These are phyloP conservation scores for Campaea margaritaria DNA, from an alignment of 2,888 invertebrate species.

Conservation along the genomic window DNA sequence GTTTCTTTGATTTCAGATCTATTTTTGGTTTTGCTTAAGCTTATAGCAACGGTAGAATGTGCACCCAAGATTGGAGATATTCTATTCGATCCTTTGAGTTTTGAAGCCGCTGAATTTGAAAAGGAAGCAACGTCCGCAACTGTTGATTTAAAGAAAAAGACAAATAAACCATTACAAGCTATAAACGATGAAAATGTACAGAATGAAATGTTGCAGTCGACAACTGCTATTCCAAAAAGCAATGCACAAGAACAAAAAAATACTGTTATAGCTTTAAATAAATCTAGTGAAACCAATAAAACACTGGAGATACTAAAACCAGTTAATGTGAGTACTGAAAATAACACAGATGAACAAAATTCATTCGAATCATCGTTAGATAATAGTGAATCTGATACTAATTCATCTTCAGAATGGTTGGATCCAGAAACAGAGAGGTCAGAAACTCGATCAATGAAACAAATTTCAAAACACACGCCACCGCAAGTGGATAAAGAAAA, in stretches of 20 bases:
- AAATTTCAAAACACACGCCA: not conserved
- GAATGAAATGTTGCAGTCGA: not conserved
- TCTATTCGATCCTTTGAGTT: slow-evolving; percentile 51
- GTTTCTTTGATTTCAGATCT: slow-evolving; percentile 46
- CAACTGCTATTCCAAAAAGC: not conserved
- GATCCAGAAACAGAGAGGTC: slow-evolving; percentile 5
- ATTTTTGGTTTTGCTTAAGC: slow-evolving; percentile 42
- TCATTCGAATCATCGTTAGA: not conserved
- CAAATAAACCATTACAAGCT: not conserved
- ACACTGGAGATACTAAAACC: not conserved
- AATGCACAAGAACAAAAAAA: not conserved
- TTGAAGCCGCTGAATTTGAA: slow-evolving; percentile 44
- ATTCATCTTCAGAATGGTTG: slow-evolving; percentile 20
- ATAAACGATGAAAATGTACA: not conserved
- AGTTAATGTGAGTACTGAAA: not conserved
- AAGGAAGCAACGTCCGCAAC: not conserved
- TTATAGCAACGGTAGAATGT: slow-evolving; percentile 43
- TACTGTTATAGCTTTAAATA: not conserved
- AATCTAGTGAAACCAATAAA: not conserved
- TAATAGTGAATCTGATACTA: not conserved
- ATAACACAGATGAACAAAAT: not conserved
- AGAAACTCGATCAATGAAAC: not conserved
- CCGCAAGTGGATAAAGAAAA: not conserved
- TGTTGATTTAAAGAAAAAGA: not conserved
- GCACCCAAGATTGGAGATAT: slow-evolving; percentile 58